A percentile compares a stretch with the other conserved stretches of the same genome.
Conservation (phyloP, 2,797 vertebrate genomes). For the Acrocephalus scirpaceus region DNA sequence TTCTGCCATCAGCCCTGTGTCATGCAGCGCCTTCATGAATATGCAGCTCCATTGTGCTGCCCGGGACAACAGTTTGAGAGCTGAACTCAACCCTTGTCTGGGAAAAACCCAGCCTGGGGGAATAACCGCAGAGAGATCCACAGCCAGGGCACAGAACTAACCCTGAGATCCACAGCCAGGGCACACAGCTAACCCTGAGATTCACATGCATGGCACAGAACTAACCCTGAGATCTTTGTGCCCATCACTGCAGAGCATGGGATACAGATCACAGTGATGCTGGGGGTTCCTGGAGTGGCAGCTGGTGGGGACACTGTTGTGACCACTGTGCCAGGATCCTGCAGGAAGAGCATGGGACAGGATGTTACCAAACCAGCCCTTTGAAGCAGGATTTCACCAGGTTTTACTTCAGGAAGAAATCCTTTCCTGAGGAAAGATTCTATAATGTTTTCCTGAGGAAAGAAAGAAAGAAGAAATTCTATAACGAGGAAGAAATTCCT, state of each 20-base stretch:
- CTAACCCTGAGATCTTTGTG: accelerated
- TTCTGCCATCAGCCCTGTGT: not conserved
- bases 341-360: not conserved
- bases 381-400: not conserved
- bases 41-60: conserved; percentile 1
- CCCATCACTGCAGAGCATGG: accelerated
- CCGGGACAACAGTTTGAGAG: not conserved
- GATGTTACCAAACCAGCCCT: not conserved
- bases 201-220: not conserved
- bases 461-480: not conserved
- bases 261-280: accelerated
- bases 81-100: not conserved
- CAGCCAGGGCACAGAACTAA: no score
- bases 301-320: no score
- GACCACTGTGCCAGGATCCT: not conserved
- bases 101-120: not conserved
- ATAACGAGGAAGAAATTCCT: not conserved
- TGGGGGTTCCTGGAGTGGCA: not conserved
- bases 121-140: not conserved
- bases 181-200: not conserved
- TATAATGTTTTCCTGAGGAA: not conserved
- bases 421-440: not conserved
- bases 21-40: not conserved
- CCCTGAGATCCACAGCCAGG: not conserved
- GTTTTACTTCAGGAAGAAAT: not conserved